phyloP scores from a whole-genome alignment of 1,140 invertebrate genomes.

The Drosophila kanapiae region DNA sequence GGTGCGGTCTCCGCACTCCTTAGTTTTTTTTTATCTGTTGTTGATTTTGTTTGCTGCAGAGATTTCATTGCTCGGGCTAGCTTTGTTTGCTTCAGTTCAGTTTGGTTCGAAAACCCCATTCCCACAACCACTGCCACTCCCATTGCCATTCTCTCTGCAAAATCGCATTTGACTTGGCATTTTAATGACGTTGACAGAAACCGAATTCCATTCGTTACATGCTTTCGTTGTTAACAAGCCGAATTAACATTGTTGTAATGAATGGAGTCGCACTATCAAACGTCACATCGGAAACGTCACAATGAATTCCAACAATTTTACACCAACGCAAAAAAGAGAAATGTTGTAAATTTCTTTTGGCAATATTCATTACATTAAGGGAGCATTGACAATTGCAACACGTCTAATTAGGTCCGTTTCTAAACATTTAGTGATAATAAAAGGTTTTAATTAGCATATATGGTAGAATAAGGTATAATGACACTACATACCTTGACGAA shows the following conservation, averaged over 20 bases:
- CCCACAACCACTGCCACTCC: conserved; percentile 1
- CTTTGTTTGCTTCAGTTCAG: conserved; percentile 61
- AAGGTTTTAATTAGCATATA: no score
- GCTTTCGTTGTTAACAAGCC: conserved; percentile 24
- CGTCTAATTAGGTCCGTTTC: no score
- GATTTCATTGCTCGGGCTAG: conserved; percentile 57
- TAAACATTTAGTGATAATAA: no score
- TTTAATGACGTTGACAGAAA: conserved; percentile 68
- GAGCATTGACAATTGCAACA: no score
- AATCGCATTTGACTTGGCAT: conserved; percentile 77
- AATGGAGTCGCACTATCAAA: background rate
- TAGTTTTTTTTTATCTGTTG: conserved; percentile 8
- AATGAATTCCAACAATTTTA: background rate
- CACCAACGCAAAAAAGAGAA: no score
- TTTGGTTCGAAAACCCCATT: conserved; percentile 7
- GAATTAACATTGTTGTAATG: conserved; percentile 18
- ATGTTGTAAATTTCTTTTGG: no score
- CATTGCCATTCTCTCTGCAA: conserved; percentile 34
- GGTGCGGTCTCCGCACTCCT: conserved; percentile 8
- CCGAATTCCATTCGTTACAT: conserved; percentile 46
- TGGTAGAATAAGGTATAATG: no score
- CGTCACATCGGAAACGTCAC: no score
- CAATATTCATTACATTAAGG: no score
- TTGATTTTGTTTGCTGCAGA: conserved; percentile 59
- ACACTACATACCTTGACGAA: no score